Percentiles rank a stretch among this genome's conserved stretches.
Conservation (phyloP, 2,797 vertebrate species). For the Acridotheres tristis region DNA sequence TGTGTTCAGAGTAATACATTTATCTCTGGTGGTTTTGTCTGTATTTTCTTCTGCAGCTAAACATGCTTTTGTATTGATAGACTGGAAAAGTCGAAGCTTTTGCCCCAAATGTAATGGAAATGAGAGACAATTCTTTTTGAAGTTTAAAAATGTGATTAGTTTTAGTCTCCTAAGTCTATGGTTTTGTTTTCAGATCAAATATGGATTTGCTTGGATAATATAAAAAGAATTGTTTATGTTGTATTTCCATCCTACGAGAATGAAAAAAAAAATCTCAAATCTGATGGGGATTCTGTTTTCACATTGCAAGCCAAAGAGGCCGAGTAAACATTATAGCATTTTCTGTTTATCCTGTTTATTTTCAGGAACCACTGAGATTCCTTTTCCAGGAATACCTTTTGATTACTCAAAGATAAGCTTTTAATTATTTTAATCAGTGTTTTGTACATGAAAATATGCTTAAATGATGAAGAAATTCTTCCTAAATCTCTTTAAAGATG, state of each 20-base stretch:
- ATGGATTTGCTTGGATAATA: neutral
- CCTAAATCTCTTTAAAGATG: neutral
- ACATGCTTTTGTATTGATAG: neutral
- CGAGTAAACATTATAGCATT: neutral
- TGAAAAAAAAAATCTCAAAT: neutral
- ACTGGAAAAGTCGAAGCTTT: neutral
- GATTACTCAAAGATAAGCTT: neutral
- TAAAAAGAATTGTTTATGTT: neutral
- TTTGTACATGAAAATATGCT: neutral
- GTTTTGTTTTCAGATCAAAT: constrained; percentile 10
- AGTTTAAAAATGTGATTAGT: neutral
- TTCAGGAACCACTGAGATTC: neutral
- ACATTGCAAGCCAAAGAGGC: neutral
- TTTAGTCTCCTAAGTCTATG: neutral
- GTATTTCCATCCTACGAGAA: neutral
- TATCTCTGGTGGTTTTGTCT: neutral
- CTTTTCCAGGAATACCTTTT: neutral
- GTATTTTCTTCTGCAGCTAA: neutral
- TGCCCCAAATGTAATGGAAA: neutral
- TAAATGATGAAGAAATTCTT: neutral
- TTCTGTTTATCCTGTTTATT: neutral
- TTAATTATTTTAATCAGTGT: neutral
- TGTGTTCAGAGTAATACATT: neutral
- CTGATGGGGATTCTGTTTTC: neutral
- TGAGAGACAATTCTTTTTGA: neutral